These are phyloP conservation scores for Pseudachorutes palmiensis DNA, from an alignment of 1,140 invertebrate genomes.

Conservation along the genomic window DNA sequence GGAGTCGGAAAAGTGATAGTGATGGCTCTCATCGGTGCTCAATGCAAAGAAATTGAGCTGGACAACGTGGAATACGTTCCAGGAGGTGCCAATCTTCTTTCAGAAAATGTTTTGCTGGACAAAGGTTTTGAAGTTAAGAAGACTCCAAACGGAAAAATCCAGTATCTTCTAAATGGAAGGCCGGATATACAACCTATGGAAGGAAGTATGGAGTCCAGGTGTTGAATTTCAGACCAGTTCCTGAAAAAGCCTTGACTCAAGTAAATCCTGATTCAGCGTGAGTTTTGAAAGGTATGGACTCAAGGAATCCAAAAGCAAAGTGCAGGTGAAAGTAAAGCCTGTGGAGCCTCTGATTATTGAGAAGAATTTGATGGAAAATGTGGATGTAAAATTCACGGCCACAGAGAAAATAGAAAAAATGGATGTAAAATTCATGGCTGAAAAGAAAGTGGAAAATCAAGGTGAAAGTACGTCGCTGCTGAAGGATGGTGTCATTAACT, in stretches of 20 bases:
- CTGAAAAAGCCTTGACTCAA: background rate
- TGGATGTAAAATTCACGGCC: no score
- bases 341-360: no score
- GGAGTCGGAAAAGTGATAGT: constrained; percentile 17
- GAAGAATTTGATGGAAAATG: no score
- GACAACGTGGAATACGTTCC: constrained; percentile 19
- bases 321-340: no score
- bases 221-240: constrained; percentile 17
- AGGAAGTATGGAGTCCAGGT: constrained; percentile 5
- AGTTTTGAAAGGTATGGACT: no score
- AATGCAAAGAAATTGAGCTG: constrained; percentile 15
- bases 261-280: no score
- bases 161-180: background rate
- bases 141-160: background rate
- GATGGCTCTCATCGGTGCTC: background rate
- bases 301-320: no score
- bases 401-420: no score
- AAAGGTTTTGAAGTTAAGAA: constrained; percentile 9
- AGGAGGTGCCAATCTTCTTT: constrained; percentile 21
- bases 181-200: constrained; percentile 9
- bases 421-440: no score
- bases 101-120: constrained; percentile 14
- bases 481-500: no score
- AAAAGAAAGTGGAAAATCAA: no score
- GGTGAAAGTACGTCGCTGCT: no score